Percentiles rank a stretch among this genome's conserved stretches.
Conservation (phyloP, 2,113 vertebrate species). For the Apteryx owenii region DNA sequence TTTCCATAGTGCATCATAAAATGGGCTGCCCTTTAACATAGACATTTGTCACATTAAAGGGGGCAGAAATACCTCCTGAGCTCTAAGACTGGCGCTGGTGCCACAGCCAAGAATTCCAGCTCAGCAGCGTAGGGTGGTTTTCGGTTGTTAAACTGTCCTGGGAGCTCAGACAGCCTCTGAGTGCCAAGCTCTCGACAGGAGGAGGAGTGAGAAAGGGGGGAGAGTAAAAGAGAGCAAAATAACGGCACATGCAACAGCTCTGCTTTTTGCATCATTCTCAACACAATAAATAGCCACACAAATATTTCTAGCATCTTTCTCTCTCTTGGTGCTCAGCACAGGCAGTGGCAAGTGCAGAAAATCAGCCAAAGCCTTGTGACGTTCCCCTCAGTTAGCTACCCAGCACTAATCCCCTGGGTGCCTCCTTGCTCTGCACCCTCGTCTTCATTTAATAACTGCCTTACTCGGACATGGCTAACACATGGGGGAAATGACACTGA, state of each 20-base stretch:
- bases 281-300: neutral
- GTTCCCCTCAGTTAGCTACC: neutral
- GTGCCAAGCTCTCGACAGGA: too few species aligned
- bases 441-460: neutral
- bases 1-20: neutral
- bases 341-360: neutral
- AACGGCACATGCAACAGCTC: neutral
- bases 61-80: neutral
- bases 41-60: neutral
- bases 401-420: neutral
- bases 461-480: neutral
- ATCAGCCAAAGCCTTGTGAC: neutral
- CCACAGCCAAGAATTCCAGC: neutral
- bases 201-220: neutral
- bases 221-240: neutral
- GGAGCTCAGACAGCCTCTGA: neutral
- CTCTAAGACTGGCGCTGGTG: neutral
- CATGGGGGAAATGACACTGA: rapidly evolving
- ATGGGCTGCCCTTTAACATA: neutral
- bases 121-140: neutral
- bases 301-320: neutral
- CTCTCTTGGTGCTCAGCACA: neutral
- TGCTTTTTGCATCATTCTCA: neutral
- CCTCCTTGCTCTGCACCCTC: rapidly evolving
- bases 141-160: neutral